phyloP scores from a whole-genome alignment of 2,888 invertebrate species.

The Drosophila setosimentum region DNA sequence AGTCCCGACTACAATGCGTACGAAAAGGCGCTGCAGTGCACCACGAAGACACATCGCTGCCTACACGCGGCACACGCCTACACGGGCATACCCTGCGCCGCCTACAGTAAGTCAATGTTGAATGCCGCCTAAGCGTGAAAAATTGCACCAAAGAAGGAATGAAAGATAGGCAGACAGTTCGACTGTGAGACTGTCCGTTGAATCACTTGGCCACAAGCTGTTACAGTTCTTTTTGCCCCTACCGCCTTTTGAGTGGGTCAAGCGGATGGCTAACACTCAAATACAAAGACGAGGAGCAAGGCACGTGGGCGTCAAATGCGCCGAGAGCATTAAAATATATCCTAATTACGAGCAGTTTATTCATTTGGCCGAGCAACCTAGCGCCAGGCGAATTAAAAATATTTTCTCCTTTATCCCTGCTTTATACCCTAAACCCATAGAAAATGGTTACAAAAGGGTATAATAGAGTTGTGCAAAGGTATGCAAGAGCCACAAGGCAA shows the following conservation, averaged over 20 bases:
- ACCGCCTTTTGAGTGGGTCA: slow-evolving; percentile 62
- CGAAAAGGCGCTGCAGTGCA: slow-evolving; percentile 93
- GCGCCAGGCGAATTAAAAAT: slow-evolving; percentile 62
- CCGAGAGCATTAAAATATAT: slow-evolving; percentile 75
- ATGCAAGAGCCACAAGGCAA: background rate
- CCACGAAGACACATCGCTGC: slow-evolving; percentile 94
- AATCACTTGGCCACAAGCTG: slow-evolving; percentile 52
- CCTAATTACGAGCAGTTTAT: slow-evolving; percentile 81
- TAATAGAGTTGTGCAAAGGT: background rate
- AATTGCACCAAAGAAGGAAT: slow-evolving; percentile 56
- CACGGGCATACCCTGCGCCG: slow-evolving; percentile 93
- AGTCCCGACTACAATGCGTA: slow-evolving; percentile 86
- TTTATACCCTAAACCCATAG: background rate
- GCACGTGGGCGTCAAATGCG: slow-evolving; percentile 46
- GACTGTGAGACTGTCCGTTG: slow-evolving; percentile 2
- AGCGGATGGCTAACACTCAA: slow-evolving; percentile 58
- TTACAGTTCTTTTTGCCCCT: slow-evolving; percentile 63
- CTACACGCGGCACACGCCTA: slow-evolving; percentile 96
- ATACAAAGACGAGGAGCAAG: slow-evolving; percentile 31
- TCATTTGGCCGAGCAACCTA: slow-evolving; percentile 57
- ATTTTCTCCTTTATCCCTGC: slow-evolving; percentile 25
- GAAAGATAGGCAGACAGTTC: background rate
- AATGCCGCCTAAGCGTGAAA: slow-evolving; percentile 61
- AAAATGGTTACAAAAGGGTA: background rate
- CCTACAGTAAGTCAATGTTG: slow-evolving; percentile 90